Evolutionary conservation across 2,797 vertebrate genomes (phyloP), one percentile per base, ranked within the genome.

Genomic region (Eulemur coronatus): DNA sequence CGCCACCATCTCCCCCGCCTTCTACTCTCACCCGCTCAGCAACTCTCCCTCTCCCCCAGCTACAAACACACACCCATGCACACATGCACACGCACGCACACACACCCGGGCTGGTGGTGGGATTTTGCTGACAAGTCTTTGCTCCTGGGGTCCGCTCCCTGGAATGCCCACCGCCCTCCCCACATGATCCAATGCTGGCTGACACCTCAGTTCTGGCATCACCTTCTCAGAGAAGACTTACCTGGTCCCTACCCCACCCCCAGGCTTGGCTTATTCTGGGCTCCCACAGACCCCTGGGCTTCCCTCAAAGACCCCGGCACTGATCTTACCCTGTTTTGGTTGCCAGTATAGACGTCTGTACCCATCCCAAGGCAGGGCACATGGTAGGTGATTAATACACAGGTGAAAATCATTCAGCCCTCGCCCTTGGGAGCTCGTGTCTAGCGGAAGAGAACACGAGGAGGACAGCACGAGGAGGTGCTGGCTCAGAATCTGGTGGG

Each of bases 1-100:
- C 8, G 12, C 43, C 38, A 4, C 30, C 61, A 41, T 18, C 7
- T 41, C 52, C 11, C 33, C 5, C 5, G 11, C 15, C 70, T 33
- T 7, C 28, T 12, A 24, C 38, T 35, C 33, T 52, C 3, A 12
- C 22, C 13, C 5, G 0, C 17, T 43, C 30, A 9, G 7, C 1
- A 28, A 38, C 55, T 4, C 26, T 84, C 61, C 61, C 2, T 24
- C 4, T 9, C 6, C 24, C 73, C 80, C 38, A 48, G 2, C 35
- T 33, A 84, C 10, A 26, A 33, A 84, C 35, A 35, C 20, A 57
- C 50, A 59, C n/a, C 2, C 57, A 43, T 43, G 43, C 43, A 43
- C 43, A 43, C 41, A 41, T 41, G 41, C 41, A 5, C 41, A 15
- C 55, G 24, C 50, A 52, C 5, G 17, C 33, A 33, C 22, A 18